Evolutionary conservation across 2,113 vertebrate genomes (phyloP).

Genomic region (Perca flavescens): DNA sequence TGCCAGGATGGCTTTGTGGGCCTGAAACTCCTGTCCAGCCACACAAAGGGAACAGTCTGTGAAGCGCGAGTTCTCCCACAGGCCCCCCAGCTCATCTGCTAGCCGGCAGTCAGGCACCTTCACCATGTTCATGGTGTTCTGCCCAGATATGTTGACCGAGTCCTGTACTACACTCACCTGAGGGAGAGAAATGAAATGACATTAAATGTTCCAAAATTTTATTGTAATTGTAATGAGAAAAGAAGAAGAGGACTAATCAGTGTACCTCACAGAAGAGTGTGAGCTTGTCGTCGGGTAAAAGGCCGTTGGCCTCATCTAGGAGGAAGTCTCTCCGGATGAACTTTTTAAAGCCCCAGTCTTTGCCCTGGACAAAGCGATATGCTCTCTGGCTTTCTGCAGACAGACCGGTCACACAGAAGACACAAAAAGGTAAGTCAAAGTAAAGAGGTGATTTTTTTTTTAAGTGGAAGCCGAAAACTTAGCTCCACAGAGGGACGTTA

Average conservation of each 20-base stretch:
- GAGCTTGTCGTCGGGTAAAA: slow-evolving; percentile 85
- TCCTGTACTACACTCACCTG: slow-evolving; percentile 99
- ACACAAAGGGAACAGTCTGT: slow-evolving; percentile 97
- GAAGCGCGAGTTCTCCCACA: slow-evolving; percentile 98
- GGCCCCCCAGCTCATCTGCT: slow-evolving; percentile 94
- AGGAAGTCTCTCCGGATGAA: slow-evolving; percentile 86
- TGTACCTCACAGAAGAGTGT: slow-evolving; percentile 85
- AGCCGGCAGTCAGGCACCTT: slow-evolving; percentile 97
- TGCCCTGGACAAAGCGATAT: slow-evolving; percentile 86
- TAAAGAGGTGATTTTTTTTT: accelerated
- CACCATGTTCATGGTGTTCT: slow-evolving; percentile 99
- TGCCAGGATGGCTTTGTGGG: slow-evolving; percentile 98
- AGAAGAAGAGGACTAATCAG: neutral
- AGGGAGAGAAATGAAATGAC: neutral
- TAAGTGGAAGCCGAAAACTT: neutral
- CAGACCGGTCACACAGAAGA: slow-evolving; percentile 8
- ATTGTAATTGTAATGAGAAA: neutral
- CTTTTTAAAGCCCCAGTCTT: slow-evolving; percentile 87
- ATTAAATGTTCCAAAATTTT: neutral
- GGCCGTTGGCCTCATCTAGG: slow-evolving; percentile 84
- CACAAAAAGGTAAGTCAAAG: neutral
- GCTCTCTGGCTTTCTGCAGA: slow-evolving; percentile 85
- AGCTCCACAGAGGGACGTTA: neutral
- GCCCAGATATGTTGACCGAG: slow-evolving; percentile 98
- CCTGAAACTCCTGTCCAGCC: slow-evolving; percentile 97